Evolutionary conservation across 1,140 invertebrate species (phyloP), one percentile per base, ranked within the genome.

Genomic region (Cydia strobilella): DNA sequence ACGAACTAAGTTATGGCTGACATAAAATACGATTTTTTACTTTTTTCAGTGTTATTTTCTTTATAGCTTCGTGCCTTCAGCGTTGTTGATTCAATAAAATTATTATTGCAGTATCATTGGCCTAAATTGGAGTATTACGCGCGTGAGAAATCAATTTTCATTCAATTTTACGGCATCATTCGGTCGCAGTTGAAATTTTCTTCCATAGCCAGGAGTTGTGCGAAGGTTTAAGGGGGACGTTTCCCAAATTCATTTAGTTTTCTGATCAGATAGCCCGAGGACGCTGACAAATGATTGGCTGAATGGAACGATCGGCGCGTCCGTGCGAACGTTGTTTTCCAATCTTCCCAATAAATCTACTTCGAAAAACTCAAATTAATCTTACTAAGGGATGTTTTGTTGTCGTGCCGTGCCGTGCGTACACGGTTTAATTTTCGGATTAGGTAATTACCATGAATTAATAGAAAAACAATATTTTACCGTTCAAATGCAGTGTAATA

Each of bases 311-410:
- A 73, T 74, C 71, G 78, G 62, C 31, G 78, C 78, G 76, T 78
- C 79, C 77, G 77, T 76, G 75, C 82, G 78, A 76, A 79, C 76
- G 65, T 73, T 77, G 75, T 69, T 78, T 77, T 76, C 75, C 76
- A 79, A 75, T 79, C 77, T 79, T 62, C 72, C 72, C 73, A 76
- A 82, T 82, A 79, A 80, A 84, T 79, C 79, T 77, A 80, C 80
- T 82, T 81, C 80, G 78, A 82, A 82, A 82, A 82, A 84, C 78
- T 84, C 78, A 80, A 80, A 84, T 84, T 82, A 84, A 82, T 82
- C 82, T 82, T 82, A 74, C 39, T 77, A 76, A 76, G 65, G 75
- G 74, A 80, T 80, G 78, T 80, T 82, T 80, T 77, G 79, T 73
- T 80, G 78, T 75, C 15, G 72, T 15, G 20, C 35, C 77, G 71